Conservation (phyloP, 2,888 invertebrate genomes). For the Stenichneumon culpator region DNA sequence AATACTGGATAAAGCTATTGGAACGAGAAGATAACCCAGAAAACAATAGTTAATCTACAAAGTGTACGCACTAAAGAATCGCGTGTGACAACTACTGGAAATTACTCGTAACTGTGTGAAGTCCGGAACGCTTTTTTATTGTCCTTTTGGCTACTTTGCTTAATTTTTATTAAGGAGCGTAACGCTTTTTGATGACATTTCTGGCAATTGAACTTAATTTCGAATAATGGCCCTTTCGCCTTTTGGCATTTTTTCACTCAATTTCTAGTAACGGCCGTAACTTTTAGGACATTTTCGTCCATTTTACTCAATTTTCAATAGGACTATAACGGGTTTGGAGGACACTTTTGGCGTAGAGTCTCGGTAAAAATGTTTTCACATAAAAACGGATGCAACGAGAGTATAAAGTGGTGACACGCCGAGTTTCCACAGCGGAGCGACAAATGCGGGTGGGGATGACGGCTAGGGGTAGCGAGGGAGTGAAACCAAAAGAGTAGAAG, state of each 20-base stretch:
- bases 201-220: neutral
- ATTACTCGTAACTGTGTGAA: neutral
- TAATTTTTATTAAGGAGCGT: neutral
- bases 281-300: neutral
- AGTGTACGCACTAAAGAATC: neutral
- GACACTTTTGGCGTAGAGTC: neutral
- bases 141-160: neutral
- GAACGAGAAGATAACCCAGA: neutral
- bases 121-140: neutral
- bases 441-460: conserved; percentile 27
- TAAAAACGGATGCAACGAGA: conserved; percentile 36
- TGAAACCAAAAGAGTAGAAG: conserved; percentile 36
- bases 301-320: neutral
- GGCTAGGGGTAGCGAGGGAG: conserved; percentile 46
- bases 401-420: conserved; percentile 54
- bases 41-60: neutral
- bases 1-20: neutral
- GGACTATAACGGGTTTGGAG: neutral
- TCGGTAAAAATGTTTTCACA: neutral
- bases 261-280: neutral
- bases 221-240: neutral
- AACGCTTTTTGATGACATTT: neutral
- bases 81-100: neutral
- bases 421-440: conserved; percentile 39
- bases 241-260: neutral